These are phyloP conservation scores for Semicossyphus pulcher DNA, from an alignment of 2,113 vertebrate species.

Conservation along the genomic window DNA sequence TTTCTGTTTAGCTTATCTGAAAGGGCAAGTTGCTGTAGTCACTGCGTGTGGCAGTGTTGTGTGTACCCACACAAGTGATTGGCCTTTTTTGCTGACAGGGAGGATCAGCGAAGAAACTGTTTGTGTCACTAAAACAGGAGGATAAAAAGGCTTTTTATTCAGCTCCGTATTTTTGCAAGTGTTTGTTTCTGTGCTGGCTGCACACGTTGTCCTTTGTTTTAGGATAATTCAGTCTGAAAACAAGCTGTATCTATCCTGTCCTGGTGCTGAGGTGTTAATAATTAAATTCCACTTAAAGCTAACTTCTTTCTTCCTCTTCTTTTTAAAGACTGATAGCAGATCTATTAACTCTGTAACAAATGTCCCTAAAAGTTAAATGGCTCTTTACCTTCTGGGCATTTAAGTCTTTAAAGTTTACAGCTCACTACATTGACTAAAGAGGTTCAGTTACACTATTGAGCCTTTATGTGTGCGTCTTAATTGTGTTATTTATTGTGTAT, in stretches of 20 bases:
- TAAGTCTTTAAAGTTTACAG: background rate
- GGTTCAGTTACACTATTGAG: background rate
- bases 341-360: background rate
- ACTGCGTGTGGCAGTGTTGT: background rate
- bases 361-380: background rate
- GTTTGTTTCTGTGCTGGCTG: background rate
- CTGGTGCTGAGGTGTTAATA: background rate
- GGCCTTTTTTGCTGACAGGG: background rate
- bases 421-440: background rate
- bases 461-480: background rate
- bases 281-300: background rate
- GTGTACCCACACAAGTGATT: background rate
- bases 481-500: background rate
- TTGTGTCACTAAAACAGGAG: background rate
- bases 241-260: background rate
- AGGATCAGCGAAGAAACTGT: background rate
- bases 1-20: slow-evolving; percentile 20
- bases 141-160: background rate
- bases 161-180: background rate
- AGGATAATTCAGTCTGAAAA: background rate
- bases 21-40: background rate
- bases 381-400: background rate
- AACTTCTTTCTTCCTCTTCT: background rate
- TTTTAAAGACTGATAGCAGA: background rate
- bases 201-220: background rate